Percentiles rank a stretch among this genome's conserved stretches.
Evolutionary conservation across 2,797 vertebrate species (phyloP).

Genomic region (Oreochromis mossambicus): DNA sequence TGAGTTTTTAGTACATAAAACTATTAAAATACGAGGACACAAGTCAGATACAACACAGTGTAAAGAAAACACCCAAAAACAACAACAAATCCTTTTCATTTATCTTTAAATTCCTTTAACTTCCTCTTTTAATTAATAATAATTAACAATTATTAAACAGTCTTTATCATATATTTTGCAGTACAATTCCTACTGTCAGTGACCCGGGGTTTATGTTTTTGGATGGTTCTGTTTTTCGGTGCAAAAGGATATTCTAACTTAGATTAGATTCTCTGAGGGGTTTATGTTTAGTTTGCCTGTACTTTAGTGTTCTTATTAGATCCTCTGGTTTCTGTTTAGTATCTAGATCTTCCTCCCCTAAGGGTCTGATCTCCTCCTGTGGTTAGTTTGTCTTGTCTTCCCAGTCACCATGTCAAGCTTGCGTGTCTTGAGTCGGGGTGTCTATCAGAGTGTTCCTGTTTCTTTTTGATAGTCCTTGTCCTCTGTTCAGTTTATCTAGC

Average conservation of each 20-base stretch:
- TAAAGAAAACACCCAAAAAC: neutral
- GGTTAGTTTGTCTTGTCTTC: neutral
- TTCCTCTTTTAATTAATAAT: neutral
- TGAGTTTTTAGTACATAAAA: neutral
- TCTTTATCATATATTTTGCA: neutral
- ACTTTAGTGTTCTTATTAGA: neutral
- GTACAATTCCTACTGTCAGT: neutral
- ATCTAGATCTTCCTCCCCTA: neutral
- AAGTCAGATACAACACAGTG: fast-evolving
- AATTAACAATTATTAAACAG: neutral
- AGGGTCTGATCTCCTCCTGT: neutral
- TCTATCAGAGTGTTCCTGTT: neutral
- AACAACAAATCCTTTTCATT: neutral
- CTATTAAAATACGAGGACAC: neutral
- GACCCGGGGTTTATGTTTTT: neutral
- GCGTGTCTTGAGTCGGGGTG: neutral
- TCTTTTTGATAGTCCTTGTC: neutral
- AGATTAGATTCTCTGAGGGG: neutral
- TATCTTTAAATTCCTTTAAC: neutral
- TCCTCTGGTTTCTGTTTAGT: neutral
- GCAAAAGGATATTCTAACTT: neutral
- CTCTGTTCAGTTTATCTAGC: neutral
- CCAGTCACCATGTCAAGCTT: neutral
- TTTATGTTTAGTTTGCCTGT: neutral
- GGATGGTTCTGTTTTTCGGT: neutral